Conservation (phyloP, 1,140 invertebrate species). For the Zaprionus taronus region DNA sequence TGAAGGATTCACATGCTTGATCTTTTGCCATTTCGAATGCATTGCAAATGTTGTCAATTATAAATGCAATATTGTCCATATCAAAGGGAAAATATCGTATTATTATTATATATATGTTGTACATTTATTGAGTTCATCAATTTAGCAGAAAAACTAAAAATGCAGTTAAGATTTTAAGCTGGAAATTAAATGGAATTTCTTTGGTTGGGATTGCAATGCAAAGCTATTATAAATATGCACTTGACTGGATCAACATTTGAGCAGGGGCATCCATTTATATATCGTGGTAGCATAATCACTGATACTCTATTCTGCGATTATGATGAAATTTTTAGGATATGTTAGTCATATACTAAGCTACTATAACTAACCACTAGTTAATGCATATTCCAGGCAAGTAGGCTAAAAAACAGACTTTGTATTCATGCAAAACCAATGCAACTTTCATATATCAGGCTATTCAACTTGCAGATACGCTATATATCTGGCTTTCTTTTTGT, state of each 20-base stretch:
- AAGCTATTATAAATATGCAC: no score
- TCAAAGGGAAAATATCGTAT: neutral
- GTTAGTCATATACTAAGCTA: neutral
- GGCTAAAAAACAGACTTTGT: no score
- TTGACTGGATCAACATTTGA: no score
- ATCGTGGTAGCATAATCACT: no score
- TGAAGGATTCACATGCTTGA: conserved; percentile 5
- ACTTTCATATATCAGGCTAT: neutral
- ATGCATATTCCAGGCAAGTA: no score
- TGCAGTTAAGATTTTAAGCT: neutral
- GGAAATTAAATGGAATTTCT: neutral
- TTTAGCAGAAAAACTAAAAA: neutral
- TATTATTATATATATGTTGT: neutral
- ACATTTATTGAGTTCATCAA: neutral
- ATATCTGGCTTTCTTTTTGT: neutral
- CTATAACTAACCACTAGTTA: neutral
- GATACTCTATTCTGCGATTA: neutral
- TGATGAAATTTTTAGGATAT: conserved; percentile 8
- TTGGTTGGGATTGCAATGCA: no score
- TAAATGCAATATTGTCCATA: neutral
- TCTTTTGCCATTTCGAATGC: neutral
- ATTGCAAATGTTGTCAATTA: conserved; percentile 4
- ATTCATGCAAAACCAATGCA: no score
- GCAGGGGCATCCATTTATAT: no score
- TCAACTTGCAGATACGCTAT: neutral